Evolutionary conservation across 1,140 invertebrate species (phyloP).

Genomic region (Drosophila melanica): DNA sequence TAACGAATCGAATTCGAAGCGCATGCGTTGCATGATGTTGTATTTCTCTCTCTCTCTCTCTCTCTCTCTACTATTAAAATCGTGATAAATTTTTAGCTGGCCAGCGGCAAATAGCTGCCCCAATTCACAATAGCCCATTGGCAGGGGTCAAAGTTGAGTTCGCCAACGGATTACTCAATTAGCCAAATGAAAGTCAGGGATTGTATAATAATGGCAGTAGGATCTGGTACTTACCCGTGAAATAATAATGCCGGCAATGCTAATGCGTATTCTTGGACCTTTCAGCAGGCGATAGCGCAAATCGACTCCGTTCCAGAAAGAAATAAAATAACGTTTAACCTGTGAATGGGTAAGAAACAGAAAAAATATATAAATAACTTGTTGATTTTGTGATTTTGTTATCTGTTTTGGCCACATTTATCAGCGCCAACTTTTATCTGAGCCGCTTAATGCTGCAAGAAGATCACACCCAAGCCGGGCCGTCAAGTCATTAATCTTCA

Average conservation of each 20-base stretch:
- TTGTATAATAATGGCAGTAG: conserved; percentile 29
- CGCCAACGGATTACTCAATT: conserved; percentile 70
- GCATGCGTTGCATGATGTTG: conserved; percentile 66
- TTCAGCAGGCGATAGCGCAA: conserved; percentile 95
- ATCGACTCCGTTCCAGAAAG: conserved; percentile 98
- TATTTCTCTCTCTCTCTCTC: not conserved
- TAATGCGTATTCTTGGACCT: conserved; percentile 95
- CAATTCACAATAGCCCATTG: conserved; percentile 47
- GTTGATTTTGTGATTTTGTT: not conserved
- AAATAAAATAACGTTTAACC: conserved; percentile 97
- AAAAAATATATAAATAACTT: not conserved
- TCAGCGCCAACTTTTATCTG: conserved; percentile 57
- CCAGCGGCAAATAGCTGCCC: conserved; percentile 38
- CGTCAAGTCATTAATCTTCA: conserved; percentile 53
- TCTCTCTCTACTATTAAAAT: conserved; percentile 52
- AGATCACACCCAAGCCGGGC: conserved; percentile 57
- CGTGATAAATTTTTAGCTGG: conserved; percentile 56
- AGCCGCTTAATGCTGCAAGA: conserved; percentile 33
- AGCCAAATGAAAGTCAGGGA: conserved; percentile 46
- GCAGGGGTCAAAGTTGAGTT: conserved; percentile 59
- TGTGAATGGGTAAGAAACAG: conserved; percentile 83
- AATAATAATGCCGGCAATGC: conserved; percentile 97
- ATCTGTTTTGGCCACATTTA: conserved; percentile 7
- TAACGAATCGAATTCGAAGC: conserved; percentile 50
- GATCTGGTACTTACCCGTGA: conserved; percentile 90